Evolutionary conservation across 2,888 invertebrate genomes (phyloP).

Genomic region (Gari tellinella): DNA sequence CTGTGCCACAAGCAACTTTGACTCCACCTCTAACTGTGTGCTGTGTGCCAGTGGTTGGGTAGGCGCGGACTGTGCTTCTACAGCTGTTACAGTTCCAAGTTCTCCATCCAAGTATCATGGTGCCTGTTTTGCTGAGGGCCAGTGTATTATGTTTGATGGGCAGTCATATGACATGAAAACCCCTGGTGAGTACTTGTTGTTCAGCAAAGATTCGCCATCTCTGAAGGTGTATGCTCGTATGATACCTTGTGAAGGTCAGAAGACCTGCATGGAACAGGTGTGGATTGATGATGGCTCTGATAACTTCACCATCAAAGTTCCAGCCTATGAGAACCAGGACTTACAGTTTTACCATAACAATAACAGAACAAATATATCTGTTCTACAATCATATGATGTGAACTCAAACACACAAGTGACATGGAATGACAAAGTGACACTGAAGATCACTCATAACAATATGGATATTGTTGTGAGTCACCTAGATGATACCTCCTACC

Average conservation of each 20-base stretch:
- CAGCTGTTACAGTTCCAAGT: constrained; percentile 16
- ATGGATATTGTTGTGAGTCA: constrained; percentile 29
- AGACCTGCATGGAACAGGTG: constrained; percentile 56
- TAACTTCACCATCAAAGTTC: constrained; percentile 60
- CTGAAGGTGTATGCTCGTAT: constrained; percentile 52
- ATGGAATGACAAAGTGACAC: constrained; percentile 38
- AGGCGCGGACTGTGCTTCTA: constrained; percentile 68
- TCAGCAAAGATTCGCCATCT: constrained; percentile 21
- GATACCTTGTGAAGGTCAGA: constrained; percentile 60
- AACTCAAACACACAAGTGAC: constrained; percentile 28
- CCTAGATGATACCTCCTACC: constrained; percentile 16
- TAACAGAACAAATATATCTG: constrained; percentile 1
- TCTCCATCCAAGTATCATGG: constrained; percentile 9
- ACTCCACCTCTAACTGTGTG: constrained; percentile 50
- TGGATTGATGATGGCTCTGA: constrained; percentile 58
- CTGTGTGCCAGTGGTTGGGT: constrained; percentile 65
- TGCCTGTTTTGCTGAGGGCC: constrained; percentile 58
- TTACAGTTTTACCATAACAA: constrained; percentile 51
- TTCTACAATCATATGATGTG: constrained; percentile 14
- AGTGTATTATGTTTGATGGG: constrained; percentile 64
- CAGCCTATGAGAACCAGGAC: constrained; percentile 21
- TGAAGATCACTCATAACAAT: constrained; percentile 24
- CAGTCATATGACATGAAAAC: constrained; percentile 56
- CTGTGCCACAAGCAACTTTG: constrained; percentile 60
- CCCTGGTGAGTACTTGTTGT: constrained; percentile 58